Conservation (phyloP, 2,797 vertebrate genomes). For the Hoplostethus mediterraneus region DNA sequence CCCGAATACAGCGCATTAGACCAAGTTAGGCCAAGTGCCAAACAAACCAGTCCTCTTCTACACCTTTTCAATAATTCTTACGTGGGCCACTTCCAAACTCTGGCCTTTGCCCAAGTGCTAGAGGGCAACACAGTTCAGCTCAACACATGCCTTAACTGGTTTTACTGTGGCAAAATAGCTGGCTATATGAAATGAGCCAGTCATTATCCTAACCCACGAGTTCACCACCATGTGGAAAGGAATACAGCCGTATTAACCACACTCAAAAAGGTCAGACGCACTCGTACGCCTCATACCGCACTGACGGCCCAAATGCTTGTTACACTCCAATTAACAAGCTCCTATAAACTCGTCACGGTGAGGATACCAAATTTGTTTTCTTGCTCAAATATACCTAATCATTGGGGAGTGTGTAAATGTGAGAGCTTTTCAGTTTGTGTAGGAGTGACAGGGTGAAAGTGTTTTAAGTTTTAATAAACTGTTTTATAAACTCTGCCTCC, state of each 20-base stretch:
- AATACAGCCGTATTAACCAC: conserved; percentile 43
- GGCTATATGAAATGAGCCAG: conserved; percentile 39
- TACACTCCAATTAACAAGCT: conserved; percentile 29
- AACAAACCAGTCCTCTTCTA: conserved; percentile 38
- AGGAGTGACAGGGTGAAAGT: neutral
- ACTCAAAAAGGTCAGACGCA: conserved; percentile 37
- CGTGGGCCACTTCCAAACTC: conserved; percentile 18
- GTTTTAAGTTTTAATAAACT: neutral
- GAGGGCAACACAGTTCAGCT: conserved; percentile 37
- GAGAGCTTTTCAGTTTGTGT: conserved; percentile 3
- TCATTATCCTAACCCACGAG: conserved; percentile 33
- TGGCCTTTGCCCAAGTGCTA: conserved; percentile 30
- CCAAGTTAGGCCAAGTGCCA: conserved; percentile 22
- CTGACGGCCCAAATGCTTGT: conserved; percentile 16
- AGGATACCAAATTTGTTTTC: conserved; percentile 4
- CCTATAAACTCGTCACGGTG: neutral
- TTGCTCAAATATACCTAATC: neutral
- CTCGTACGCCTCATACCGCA: conserved; percentile 30
- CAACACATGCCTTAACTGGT: conserved; percentile 21
- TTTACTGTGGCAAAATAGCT: conserved; percentile 41
- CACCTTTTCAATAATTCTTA: conserved; percentile 35
- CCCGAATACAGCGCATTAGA: conserved; percentile 24
- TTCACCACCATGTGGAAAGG: conserved; percentile 22
- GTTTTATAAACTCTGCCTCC: too few relatives aligned
- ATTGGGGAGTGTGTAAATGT: neutral